Base-by-base conservation (phyloP, 2,113 vertebrate genomes). In the Penelope pileata region DNA sequence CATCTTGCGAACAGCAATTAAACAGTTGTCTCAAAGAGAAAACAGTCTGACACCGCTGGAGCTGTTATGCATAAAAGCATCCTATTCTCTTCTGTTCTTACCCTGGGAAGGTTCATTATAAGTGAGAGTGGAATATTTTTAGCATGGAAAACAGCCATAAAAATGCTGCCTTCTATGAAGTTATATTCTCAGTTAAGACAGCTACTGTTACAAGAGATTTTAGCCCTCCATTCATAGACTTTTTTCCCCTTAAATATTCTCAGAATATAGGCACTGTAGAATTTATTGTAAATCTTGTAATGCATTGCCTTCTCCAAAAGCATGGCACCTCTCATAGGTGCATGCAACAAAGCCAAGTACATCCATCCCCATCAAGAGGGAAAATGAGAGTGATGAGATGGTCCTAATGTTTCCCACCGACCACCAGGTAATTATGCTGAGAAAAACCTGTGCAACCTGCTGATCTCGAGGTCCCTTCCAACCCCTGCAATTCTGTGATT, bases 311-410 rank as follows among this genome's bases (percentile, higher is more conserved):
- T 18, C 23, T 67, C 30, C 48, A 77, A 53, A 8, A 87, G 6
- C 17, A 54, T 17, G 48, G 45, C 13, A 30, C 9, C 17, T 73
- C 26, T 27, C 36, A 82, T 48, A 4, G 1, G 27, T 7, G 10
- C 58, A 4, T 3, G 1, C 16, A n/a, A 29, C 1, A 4, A 22
- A 74, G 18, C 17, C 12, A 69, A 1, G 3, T 9, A 16, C 0
- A 3, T 3, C 40, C 42, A 66, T 19, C 9, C 23, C 45, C 10
- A 42, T 22, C 40, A 81, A n/a, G 40, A 34, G 22, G 22, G 5
- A 68, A 93, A 83, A 54, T 9, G 6, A 7, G 4, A 2, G 7
- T 45, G 11, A 40, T 11, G 13, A 54, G 32, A 68, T 5, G 13
- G 32, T 62, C 56, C 32, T 60, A 6, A 11, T 67, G 10, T 59